Conservation (phyloP, 37 sponge, comb jelly and placozoan species). For the Ephydatia muelleri region DNA sequence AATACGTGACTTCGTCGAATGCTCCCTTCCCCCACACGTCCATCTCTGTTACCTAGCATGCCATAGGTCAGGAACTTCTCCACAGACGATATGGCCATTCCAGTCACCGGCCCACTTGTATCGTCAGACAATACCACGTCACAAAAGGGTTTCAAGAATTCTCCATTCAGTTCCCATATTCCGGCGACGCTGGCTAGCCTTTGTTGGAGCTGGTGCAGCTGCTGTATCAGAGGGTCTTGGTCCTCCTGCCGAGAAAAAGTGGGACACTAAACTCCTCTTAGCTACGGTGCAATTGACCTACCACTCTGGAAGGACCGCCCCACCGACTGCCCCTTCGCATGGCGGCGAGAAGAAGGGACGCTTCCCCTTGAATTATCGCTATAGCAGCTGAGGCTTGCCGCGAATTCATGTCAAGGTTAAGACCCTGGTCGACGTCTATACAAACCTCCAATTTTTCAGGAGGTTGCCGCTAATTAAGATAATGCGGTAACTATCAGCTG, state of each 20-base stretch:
- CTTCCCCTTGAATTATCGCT: conserved; percentile 76
- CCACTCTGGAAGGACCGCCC: conserved; percentile 32
- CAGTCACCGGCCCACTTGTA: conserved; percentile 92
- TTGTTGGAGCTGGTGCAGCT: conserved; percentile 36
- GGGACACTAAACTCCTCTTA: conserved; percentile 2
- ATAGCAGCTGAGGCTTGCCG: too few relatives aligned
- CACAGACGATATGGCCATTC: conserved; percentile 87
- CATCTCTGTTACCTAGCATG: conserved; percentile 56
- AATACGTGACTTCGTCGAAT: too few relatives aligned
- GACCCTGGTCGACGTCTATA: too few relatives aligned
- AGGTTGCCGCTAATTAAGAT: too few relatives aligned
- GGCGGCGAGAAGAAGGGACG: conserved; percentile 72
- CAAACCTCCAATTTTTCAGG: too few relatives aligned
- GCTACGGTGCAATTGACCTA: conserved; percentile 5
- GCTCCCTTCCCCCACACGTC: too few relatives aligned
- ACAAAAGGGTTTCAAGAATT: conserved; percentile 72
- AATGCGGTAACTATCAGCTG: too few relatives aligned
- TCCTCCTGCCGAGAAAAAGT: conserved; percentile 37
- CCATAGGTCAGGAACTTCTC: conserved; percentile 92
- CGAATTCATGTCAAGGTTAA: too few relatives aligned
- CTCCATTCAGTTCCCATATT: conserved; percentile 14
- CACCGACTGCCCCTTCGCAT: conserved; percentile 57
- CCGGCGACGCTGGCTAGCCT: conserved; percentile 5
- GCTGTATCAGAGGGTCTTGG: conserved; percentile 64
- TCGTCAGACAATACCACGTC: conserved; percentile 84